These are phyloP conservation scores for Pantelozetes paolii DNA, from an alignment of 2,888 invertebrate genomes.

Conservation along the genomic window DNA sequence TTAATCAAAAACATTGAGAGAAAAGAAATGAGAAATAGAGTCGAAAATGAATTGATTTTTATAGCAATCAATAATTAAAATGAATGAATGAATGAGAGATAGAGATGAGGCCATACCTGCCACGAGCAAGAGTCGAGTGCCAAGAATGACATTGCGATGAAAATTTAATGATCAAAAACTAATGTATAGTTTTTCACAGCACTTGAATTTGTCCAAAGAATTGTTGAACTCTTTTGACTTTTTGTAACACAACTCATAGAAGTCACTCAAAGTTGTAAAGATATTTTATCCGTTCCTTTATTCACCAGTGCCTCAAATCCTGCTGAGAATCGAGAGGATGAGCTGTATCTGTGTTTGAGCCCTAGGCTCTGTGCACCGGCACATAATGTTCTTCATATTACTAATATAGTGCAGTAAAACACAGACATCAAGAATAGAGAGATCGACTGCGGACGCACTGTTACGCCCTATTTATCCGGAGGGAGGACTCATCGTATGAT, in stretches of 20 bases:
- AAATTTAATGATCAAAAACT: conserved; percentile 20
- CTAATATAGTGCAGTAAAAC: conserved; percentile 30
- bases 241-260: conserved; percentile 21
- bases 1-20: conserved; percentile 8
- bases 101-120: conserved; percentile 45
- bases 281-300: conserved; percentile 29
- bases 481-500: conserved; percentile 25
- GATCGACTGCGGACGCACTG: conserved; percentile 33
- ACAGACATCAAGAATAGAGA: conserved; percentile 21
- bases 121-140: conserved; percentile 48
- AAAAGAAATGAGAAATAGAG: background rate
- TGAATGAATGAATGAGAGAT: conserved; percentile 18
- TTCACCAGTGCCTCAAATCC: conserved; percentile 27
- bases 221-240: conserved; percentile 14
- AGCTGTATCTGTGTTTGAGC: conserved; percentile 34
- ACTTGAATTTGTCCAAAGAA: conserved; percentile 31
- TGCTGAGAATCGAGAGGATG: conserved; percentile 34
- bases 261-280: conserved; percentile 33
- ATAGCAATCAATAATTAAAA: conserved; percentile 22
- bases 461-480: conserved; percentile 34
- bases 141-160: conserved; percentile 45
- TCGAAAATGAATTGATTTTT: background rate
- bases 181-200: background rate
- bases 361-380: conserved; percentile 28
- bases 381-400: conserved; percentile 28